Evolutionary conservation across 2,888 invertebrate genomes (phyloP).

Genomic region (Chrysolina haemoptera): DNA sequence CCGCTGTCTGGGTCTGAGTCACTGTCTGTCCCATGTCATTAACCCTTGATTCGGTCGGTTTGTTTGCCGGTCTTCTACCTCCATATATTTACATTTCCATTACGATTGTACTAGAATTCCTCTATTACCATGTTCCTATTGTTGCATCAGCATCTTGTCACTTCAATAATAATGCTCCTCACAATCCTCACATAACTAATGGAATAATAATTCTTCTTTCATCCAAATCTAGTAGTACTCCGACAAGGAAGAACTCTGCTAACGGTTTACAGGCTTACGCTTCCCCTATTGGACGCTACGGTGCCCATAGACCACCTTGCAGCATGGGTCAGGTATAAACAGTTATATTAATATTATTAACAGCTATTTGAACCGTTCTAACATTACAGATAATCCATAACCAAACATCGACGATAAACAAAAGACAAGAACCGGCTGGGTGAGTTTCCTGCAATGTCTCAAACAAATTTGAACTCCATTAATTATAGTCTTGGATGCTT

Average conservation of each 20-base stretch:
- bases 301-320: slow-evolving; percentile 76
- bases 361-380: slow-evolving; percentile 48
- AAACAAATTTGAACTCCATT: slow-evolving; percentile 29
- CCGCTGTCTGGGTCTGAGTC: too few relatives aligned
- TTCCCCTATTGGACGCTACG: slow-evolving; percentile 73
- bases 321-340: slow-evolving; percentile 77
- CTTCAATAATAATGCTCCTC: background rate
- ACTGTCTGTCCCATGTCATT: too few relatives aligned
- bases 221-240: slow-evolving; percentile 48
- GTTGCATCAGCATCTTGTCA: background rate
- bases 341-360: slow-evolving; percentile 8
- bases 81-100: too few relatives aligned
- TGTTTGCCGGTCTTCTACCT: too few relatives aligned
- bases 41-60: too few relatives aligned
- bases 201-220: background rate
- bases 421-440: slow-evolving; percentile 73
- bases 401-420: slow-evolving; percentile 71
- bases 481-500: background rate
- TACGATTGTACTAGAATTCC: too few relatives aligned
- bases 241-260: slow-evolving; percentile 60
- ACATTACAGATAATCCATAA: slow-evolving; percentile 78
- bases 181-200: background rate
- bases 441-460: slow-evolving; percentile 66
- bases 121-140: too few relatives aligned
- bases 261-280: slow-evolving; percentile 64